Percentiles rank a stretch among this genome's conserved stretches.
phyloP scores from a whole-genome alignment of 2,113 vertebrate genomes.

The Mesocricetus auratus region DNA sequence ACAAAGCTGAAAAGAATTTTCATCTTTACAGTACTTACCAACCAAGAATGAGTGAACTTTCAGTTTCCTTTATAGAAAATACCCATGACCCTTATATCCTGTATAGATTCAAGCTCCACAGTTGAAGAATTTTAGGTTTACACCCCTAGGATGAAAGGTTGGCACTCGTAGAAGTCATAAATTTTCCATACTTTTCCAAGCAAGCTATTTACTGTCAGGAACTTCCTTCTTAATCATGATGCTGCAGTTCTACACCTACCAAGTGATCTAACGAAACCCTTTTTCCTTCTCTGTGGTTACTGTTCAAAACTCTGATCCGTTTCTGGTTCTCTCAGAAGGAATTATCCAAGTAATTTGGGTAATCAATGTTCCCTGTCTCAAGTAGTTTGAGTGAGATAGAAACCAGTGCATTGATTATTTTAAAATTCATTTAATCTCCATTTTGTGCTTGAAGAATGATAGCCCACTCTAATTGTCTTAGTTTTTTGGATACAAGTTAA shows the following conservation, averaged over 20 bases:
- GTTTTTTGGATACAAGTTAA: constrained; percentile 74
- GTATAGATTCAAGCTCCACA: neutral
- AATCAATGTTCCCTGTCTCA: constrained; percentile 72
- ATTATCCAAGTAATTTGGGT: constrained; percentile 69
- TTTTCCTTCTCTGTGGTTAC: constrained; percentile 71
- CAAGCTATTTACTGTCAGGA: constrained; percentile 76
- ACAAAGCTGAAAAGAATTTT: constrained; percentile 48
- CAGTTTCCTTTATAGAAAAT: constrained; percentile 40
- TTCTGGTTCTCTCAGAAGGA: constrained; percentile 75
- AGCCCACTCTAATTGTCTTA: constrained; percentile 78
- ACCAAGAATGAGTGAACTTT: neutral
- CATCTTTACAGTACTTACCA: constrained; percentile 58
- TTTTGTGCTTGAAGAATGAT: constrained; percentile 79
- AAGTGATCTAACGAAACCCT: constrained; percentile 80
- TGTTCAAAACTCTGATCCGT: constrained; percentile 76
- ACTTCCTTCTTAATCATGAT: constrained; percentile 49
- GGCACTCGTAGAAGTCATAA: constrained; percentile 54
- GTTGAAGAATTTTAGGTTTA: constrained; percentile 11
- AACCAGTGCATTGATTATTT: constrained; percentile 81
- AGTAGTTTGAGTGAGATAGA: constrained; percentile 70
- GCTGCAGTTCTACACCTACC: constrained; percentile 42
- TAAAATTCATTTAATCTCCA: constrained; percentile 76
- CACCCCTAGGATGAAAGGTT: constrained; percentile 20
- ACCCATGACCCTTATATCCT: neutral
- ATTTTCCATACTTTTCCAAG: constrained; percentile 57